A percentile compares a stretch with the other conserved stretches of the same genome.
phyloP scores from a whole-genome alignment of 2,888 invertebrate species.

The Nephrotoma guestfalica region DNA sequence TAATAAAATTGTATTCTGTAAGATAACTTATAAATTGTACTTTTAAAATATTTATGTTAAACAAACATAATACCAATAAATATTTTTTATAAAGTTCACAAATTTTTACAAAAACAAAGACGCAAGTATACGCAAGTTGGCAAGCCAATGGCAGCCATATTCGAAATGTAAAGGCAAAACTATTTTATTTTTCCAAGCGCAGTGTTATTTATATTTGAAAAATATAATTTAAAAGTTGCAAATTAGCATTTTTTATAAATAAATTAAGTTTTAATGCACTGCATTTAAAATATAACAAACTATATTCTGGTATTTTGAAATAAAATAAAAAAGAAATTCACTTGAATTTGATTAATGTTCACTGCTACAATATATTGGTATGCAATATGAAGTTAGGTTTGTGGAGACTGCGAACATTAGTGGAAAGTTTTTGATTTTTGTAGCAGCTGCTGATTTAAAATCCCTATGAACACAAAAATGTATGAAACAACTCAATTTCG shows the following conservation, averaged over 20 bases:
- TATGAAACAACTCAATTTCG: too few relatives aligned
- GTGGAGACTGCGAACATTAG: not conserved
- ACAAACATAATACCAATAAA: not conserved
- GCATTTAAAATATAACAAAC: not conserved
- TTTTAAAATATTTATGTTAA: not conserved
- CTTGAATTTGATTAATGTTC: not conserved
- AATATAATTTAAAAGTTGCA: too few relatives aligned
- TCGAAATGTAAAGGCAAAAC: slow-evolving; percentile 11
- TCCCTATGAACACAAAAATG: too few relatives aligned
- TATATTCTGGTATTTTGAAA: not conserved
- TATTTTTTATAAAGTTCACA: not conserved
- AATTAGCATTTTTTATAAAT: not conserved
- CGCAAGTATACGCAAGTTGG: slow-evolving; percentile 15
- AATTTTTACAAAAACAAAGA: slow-evolving; percentile 11
- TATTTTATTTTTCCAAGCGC: not conserved
- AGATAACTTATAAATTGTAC: not conserved
- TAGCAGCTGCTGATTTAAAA: too few relatives aligned
- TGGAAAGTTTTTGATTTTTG: too few relatives aligned
- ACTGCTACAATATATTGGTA: not conserved
- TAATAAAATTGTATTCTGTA: not conserved
- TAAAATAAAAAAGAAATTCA: not conserved
- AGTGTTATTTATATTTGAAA: not conserved
- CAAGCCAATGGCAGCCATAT: slow-evolving; percentile 20
- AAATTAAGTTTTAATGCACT: not conserved
- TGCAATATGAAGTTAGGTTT: not conserved